A percentile compares a stretch with the other conserved stretches of the same genome.
phyloP scores from a whole-genome alignment of 2,888 invertebrate species.

The Lepetodrilus schrolli region DNA sequence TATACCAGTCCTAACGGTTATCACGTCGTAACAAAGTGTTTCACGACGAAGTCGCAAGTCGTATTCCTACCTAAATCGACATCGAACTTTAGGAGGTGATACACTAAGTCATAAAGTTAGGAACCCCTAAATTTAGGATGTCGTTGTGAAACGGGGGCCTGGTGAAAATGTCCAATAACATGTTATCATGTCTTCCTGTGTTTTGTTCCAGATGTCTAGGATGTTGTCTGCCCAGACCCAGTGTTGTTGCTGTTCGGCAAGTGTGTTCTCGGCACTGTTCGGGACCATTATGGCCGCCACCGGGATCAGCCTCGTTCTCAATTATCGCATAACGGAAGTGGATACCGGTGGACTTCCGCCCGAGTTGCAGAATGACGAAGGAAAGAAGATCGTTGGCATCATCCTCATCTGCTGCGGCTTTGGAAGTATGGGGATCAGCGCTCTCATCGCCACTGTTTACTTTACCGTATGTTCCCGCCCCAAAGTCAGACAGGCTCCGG shows the following conservation, averaged over 20 bases:
- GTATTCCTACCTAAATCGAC: no score
- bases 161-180: no score
- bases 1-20: no score
- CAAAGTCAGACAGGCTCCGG: constrained; percentile 38
- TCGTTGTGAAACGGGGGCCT: no score
- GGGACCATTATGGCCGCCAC: constrained; percentile 65
- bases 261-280: constrained; percentile 64
- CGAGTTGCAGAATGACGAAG: constrained; percentile 62
- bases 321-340: constrained; percentile 58
- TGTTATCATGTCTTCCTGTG: no score
- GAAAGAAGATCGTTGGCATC: constrained; percentile 65
- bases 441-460: constrained; percentile 58
- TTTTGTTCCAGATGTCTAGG: constrained; percentile 62
- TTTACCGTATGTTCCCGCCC: constrained; percentile 47
- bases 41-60: no score
- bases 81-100: no score
- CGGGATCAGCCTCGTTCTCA: constrained; percentile 64
- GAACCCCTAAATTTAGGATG: no score
- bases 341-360: constrained; percentile 62
- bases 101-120: no score
- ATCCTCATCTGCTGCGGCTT: constrained; percentile 61
- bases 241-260: constrained; percentile 64
- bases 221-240: constrained; percentile 62
- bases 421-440: constrained; percentile 53
- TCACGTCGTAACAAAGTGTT: no score